Conservation (phyloP, 1,140 invertebrate species). For the Lordiphosa clarofinis region DNA sequence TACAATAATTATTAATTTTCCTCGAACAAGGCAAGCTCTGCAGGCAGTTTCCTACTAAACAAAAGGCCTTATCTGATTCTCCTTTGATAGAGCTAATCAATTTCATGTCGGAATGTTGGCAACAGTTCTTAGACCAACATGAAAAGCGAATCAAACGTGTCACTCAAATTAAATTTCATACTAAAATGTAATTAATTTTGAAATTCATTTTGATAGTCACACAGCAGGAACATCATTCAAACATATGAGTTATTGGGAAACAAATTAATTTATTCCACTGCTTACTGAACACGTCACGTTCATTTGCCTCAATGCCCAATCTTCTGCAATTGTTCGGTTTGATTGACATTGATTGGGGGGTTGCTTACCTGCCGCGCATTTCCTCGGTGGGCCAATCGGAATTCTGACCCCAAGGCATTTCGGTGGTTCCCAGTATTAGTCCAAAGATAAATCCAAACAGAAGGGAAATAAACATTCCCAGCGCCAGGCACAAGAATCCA, state of each 20-base stretch:
- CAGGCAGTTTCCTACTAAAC: no score
- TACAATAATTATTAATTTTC: no score
- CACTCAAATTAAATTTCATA: constrained; percentile 25
- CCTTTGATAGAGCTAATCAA: constrained; percentile 12
- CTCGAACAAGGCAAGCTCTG: no score
- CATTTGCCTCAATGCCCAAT: constrained; percentile 29
- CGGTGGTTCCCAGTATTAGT: constrained; percentile 85
- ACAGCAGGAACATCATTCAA: neutral
- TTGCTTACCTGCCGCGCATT: constrained; percentile 86
- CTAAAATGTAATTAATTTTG: constrained; percentile 1
- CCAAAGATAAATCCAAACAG: constrained; percentile 90
- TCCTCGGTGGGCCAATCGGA: constrained; percentile 90
- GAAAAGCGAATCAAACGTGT: constrained; percentile 19
- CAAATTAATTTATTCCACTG: constrained; percentile 30
- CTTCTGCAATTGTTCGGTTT: constrained; percentile 41
- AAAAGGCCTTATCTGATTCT: neutral
- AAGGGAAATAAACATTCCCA: constrained; percentile 87
- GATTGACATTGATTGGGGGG: constrained; percentile 40
- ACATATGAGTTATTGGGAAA: neutral
- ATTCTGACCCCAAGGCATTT: constrained; percentile 87
- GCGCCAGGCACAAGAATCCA: constrained; percentile 85
- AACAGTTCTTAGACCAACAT: no score
- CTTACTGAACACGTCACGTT: constrained; percentile 31
- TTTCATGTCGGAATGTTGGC: constrained; percentile 2
- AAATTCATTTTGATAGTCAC: neutral